These are phyloP conservation scores for Perca fluviatilis DNA, from an alignment of 2,113 vertebrate genomes.

Conservation along the genomic window DNA sequence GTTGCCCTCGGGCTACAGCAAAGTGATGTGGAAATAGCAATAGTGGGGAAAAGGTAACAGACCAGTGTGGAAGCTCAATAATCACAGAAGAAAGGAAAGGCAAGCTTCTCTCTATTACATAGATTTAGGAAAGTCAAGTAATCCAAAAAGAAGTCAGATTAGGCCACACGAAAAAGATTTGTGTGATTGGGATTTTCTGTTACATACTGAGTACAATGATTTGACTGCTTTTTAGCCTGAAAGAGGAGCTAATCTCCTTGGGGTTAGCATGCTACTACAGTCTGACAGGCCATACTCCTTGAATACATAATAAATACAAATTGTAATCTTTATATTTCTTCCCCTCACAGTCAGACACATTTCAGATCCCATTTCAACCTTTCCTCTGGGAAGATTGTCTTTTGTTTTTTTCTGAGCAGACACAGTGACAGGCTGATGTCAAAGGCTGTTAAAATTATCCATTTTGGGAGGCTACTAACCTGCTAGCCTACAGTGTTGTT, in stretches of 20 bases:
- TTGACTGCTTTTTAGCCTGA: constrained; percentile 4
- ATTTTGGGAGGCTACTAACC: constrained; percentile 36
- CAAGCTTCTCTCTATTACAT: constrained; percentile 18
- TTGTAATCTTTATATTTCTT: neutral
- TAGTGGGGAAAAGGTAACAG: neutral
- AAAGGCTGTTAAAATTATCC: constrained; percentile 22
- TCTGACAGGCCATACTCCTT: neutral
- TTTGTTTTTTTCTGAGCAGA: neutral
- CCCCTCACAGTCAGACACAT: neutral
- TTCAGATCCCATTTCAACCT: neutral
- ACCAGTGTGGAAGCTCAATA: constrained; percentile 21
- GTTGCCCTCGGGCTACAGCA: constrained; percentile 31
- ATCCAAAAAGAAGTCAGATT: constrained; percentile 22
- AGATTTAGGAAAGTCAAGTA: constrained; percentile 31
- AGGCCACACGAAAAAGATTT: constrained; percentile 15
- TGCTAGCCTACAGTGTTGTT: constrained; percentile 19
- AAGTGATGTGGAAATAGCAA: constrained; percentile 20
- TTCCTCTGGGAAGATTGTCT: neutral
- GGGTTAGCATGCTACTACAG: neutral
- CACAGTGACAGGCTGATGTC: neutral
- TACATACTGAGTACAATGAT: constrained; percentile 2
- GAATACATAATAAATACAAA: neutral
- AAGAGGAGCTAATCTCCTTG: neutral
- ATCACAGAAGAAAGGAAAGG: constrained; percentile 21
- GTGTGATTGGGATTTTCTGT: constrained; percentile 1